Conservation (phyloP, 2,113 vertebrate species). For the Zingel zingel region DNA sequence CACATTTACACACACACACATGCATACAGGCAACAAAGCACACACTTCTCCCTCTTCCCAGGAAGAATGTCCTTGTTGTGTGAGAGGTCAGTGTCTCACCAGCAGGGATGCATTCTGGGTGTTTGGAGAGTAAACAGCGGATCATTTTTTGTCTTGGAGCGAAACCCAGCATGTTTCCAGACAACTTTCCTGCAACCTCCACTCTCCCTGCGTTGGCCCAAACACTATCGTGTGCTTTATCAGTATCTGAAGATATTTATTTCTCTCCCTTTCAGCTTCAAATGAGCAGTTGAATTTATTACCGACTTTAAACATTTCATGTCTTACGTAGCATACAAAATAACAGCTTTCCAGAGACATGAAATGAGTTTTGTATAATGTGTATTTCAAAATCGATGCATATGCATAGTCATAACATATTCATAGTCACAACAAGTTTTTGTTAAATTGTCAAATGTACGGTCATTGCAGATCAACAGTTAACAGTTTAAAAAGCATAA, state of each 20-base stretch:
- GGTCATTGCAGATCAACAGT: background rate
- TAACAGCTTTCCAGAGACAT: background rate
- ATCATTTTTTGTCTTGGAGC: conserved; percentile 60
- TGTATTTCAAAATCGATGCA: background rate
- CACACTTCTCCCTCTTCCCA: conserved; percentile 49
- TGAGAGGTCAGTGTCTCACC: conserved; percentile 68
- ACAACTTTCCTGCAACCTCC: conserved; percentile 41
- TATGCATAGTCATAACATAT: too few relatives aligned
- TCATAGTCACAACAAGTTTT: background rate
- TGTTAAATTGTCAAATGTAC: background rate
- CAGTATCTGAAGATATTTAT: background rate
- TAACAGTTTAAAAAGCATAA: too few relatives aligned
- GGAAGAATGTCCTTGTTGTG: conserved; percentile 65
- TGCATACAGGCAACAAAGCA: conserved; percentile 18
- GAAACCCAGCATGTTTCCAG: conserved; percentile 62
- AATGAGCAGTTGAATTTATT: background rate
- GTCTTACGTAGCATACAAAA: background rate
- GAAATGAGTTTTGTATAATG: background rate
- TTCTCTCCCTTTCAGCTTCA: background rate
- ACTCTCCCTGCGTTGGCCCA: background rate
- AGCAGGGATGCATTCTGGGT: conserved; percentile 76
- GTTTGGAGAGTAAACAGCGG: conserved; percentile 79
- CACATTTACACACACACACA: conserved; percentile 15
- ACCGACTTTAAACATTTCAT: background rate
- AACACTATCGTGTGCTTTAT: conserved; percentile 35